Evolutionary conservation across 2,113 vertebrate genomes (phyloP).

Genomic region (Piaya cayana): DNA sequence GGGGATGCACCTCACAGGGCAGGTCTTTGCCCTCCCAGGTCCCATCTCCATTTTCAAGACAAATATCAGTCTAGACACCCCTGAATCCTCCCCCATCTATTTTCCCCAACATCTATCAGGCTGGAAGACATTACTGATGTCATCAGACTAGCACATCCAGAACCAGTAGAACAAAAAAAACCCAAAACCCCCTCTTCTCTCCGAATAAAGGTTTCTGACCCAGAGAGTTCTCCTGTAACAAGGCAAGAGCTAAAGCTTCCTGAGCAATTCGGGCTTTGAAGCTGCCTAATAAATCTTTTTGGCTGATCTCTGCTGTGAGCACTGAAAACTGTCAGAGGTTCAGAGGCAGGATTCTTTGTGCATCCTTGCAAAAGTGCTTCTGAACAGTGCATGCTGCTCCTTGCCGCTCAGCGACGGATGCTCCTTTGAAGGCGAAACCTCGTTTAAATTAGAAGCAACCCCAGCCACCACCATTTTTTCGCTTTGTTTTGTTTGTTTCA

Average conservation of each 20-base stretch:
- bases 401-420: neutral
- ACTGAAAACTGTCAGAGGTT: neutral
- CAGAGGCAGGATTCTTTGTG: neutral
- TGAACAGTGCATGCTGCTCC: rapidly evolving
- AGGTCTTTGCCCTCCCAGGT: neutral
- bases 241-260: neutral
- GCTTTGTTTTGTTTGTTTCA: neutral
- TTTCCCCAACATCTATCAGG: neutral
- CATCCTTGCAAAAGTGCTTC: neutral
- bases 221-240: neutral
- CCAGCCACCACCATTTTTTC: neutral
- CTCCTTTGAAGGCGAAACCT: neutral
- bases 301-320: conserved; percentile 1
- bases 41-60: neutral
- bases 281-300: neutral
- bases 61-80: neutral
- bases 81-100: neutral
- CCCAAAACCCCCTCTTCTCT: neutral
- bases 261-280: conserved; percentile 7
- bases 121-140: neutral
- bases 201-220: neutral
- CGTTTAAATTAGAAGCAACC: neutral
- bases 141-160: neutral
- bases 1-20: neutral
- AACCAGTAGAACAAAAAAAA: neutral